These are phyloP conservation scores for Orchestia grillus DNA, from an alignment of 1,140 invertebrate species.

Conservation along the genomic window DNA sequence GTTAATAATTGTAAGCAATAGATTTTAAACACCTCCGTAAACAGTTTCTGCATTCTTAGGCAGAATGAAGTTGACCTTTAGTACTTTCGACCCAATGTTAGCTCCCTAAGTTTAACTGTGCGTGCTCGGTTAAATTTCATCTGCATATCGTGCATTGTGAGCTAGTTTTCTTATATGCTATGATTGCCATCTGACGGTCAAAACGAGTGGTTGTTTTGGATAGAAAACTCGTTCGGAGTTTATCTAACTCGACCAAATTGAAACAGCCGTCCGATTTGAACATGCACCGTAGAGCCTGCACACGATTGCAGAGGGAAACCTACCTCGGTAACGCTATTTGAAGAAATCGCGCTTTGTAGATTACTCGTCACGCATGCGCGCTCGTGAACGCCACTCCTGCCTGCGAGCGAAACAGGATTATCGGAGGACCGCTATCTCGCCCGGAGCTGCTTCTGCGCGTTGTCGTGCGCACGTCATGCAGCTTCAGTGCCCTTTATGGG, in stretches of 20 bases:
- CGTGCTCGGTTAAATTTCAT: neutral
- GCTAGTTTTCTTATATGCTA: neutral
- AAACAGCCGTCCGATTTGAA: neutral
- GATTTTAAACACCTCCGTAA: too few species aligned
- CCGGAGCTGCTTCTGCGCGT: neutral
- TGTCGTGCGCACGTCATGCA: neutral
- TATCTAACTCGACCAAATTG: neutral
- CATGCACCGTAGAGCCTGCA: neutral
- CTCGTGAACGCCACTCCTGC: neutral
- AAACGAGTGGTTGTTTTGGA: neutral
- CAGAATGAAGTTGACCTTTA: neutral
- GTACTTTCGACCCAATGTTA: neutral
- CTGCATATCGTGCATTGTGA: neutral
- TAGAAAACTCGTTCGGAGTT: neutral
- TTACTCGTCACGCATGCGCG: constrained; percentile 8
- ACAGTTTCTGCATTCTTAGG: too few species aligned
- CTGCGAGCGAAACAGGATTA: neutral
- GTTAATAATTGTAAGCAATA: too few species aligned
- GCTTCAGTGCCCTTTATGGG: neutral
- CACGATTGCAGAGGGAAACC: neutral
- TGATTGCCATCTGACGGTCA: neutral
- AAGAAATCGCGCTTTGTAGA: neutral
- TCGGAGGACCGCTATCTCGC: neutral
- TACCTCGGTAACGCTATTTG: neutral
- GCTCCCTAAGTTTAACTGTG: neutral